Base-by-base conservation (phyloP, 2,113 vertebrate species). In the Cyprinodon variegatus region DNA sequence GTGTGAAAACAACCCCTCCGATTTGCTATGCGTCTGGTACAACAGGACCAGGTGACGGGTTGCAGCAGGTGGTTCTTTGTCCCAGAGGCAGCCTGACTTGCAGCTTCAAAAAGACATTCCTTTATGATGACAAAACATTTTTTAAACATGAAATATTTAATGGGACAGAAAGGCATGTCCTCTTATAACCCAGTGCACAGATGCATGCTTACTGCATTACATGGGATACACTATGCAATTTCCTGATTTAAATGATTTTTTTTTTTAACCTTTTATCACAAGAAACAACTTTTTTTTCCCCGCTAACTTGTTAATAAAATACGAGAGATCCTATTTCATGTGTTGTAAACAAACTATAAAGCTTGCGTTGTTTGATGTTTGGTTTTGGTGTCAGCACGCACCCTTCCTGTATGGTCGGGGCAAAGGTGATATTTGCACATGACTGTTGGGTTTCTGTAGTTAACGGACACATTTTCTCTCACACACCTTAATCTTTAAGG, bases 61-160 rank as follows among this genome's bases (percentile, higher is more conserved):
- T 78, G 0, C 69, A 84, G 68, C 84, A 89, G 88, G 79, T 89
- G 84, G 63, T 89, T 71, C 71, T 66, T 50, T n/a, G 63, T 60
- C 72, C 74, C 77, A 53, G 22, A 79, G 79, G 46, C 37, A 41
- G 20, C 74, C 22, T 81, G 77, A 88, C 73, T 81, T 78, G 76
- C 46, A 65, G 17, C 66, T 62, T 75, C 57, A 73, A 59, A 82
- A 69, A 81, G 72, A 46, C 73, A 79, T 84, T 62, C 62, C 62
- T 78, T n/a, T 74, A 61, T 15, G 29, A 86, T 79, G 79, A 86
- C 72, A 65, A 70, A 66, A 61, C 63, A 6, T n/a, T 78, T 67
- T 64, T 78, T 86, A 69, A 68, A 84, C 61, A 65, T 64, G 63
- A 83, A 77, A 68, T 65, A 66, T 4, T 74, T 45, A 72, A n/a